phyloP scores from a whole-genome alignment of 2,797 vertebrate genomes.

The Natrix natrix region DNA sequence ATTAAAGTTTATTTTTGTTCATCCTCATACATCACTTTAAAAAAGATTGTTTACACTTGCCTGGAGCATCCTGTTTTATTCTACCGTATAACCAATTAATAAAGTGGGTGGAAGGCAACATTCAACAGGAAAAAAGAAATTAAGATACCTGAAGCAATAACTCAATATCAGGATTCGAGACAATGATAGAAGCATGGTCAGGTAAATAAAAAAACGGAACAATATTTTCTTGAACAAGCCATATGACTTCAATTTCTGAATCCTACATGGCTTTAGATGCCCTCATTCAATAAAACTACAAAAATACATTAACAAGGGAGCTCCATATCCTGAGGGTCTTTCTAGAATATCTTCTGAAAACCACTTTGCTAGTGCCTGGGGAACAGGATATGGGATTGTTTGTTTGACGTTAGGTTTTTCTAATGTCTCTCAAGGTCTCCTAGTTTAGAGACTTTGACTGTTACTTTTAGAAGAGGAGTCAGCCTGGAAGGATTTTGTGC shows the following conservation, averaged over 20 bases:
- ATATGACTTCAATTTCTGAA: neutral
- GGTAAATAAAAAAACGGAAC: neutral
- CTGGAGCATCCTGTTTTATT: neutral
- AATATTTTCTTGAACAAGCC: neutral
- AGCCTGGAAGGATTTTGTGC: neutral
- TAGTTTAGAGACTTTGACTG: neutral
- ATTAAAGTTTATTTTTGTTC: neutral
- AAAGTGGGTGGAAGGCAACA: neutral
- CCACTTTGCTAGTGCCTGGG: neutral
- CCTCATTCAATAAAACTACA: neutral
- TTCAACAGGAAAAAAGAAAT: neutral
- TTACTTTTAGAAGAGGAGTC: neutral
- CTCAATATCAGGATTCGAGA: neutral
- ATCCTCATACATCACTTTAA: neutral
- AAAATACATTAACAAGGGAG: neutral
- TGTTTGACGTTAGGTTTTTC: neutral
- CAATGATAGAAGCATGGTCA: neutral
- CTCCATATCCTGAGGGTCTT: neutral
- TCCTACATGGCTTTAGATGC: neutral
- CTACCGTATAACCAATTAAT: neutral
- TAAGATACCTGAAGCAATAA: neutral
- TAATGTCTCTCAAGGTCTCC: neutral
- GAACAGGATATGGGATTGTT: neutral
- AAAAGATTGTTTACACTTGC: neutral
- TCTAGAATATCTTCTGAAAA: neutral